Base-by-base conservation (phyloP, 2,113 vertebrate species). In the Trochalopteron elliotii region DNA sequence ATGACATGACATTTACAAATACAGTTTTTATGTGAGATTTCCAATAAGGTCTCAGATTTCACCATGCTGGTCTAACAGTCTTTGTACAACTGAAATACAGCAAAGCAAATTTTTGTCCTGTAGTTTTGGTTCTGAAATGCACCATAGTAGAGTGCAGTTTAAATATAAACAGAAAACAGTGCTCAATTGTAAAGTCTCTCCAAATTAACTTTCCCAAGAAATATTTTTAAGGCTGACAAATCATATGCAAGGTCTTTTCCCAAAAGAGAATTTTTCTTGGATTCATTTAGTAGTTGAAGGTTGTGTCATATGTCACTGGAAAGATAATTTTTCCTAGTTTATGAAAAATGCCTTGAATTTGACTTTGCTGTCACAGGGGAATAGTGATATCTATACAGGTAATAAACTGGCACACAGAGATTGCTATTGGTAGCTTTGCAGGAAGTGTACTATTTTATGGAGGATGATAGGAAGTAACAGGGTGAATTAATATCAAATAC, bases 301-400 rank as follows among this genome's bases (percentile, higher is more conserved):
- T 96, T 97, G 71, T 96, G 94, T 77, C 75, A 60, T 80, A 80
- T 93, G 94, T 95, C 95, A 93, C 89, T 93, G 65, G 94, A 93
- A 97, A 97, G 92, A 95, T 96, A 97, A 97, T 97, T 97, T 97
- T 94, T 95, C 94, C 85, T 95, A 77, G 87, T 93, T 97, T 72
- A 93, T 87, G 78, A 97, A 86, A 95, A 97, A 97, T 86, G 77
- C 83, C 86, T 96, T 92, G 94, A 76, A 95, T 96, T 95, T 96
- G 55, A 96, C 96, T 97, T 93, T 97, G 93, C 97, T 96, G 96
- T 96, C 91, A 95, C 79, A 94, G 75, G 84, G 78, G 64, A 96
- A 97, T 96, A 96, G 93, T 96, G 87, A 91, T 96, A 85, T 94
- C 80, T 92, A 61, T 89, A 70, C 87, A 74, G 80, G 93, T 96